phyloP scores from a whole-genome alignment of 2,113 vertebrate genomes.

The Phoenicopterus ruber region DNA sequence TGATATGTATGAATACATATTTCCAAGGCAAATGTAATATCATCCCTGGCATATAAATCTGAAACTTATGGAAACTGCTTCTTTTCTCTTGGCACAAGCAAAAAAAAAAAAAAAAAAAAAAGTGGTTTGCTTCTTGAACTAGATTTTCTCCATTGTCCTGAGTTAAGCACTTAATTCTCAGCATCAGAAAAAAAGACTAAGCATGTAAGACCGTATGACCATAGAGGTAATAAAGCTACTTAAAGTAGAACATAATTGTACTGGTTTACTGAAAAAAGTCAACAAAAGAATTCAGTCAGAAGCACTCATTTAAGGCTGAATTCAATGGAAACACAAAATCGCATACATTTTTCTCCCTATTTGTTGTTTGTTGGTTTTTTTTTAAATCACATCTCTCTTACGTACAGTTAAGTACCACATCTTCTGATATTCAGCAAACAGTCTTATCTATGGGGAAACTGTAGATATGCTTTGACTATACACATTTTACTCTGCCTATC shows the following conservation, averaged over 20 bases:
- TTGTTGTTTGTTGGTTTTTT: neutral
- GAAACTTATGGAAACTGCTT: neutral
- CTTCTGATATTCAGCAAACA: neutral
- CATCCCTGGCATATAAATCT: neutral
- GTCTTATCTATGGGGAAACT: neutral
- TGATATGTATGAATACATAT: neutral
- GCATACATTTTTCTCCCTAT: neutral
- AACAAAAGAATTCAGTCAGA: neutral
- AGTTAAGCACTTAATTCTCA: neutral
- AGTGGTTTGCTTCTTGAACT: neutral
- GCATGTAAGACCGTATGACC: neutral
- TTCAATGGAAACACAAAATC: conserved; percentile 1
- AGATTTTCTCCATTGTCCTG: neutral
- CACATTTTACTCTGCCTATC: neutral
- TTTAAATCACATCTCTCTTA: neutral
- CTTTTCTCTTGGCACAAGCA: neutral
- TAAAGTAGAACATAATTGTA: neutral
- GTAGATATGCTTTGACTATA: neutral
- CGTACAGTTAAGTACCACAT: neutral
- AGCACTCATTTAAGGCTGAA: neutral
- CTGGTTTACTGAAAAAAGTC: neutral
- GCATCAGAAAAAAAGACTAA: neutral
- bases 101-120: neutral
- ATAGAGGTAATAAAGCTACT: neutral
- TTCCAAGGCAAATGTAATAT: neutral